phyloP scores from a whole-genome alignment of 2,888 invertebrate genomes.

The Drosophila cognata region DNA sequence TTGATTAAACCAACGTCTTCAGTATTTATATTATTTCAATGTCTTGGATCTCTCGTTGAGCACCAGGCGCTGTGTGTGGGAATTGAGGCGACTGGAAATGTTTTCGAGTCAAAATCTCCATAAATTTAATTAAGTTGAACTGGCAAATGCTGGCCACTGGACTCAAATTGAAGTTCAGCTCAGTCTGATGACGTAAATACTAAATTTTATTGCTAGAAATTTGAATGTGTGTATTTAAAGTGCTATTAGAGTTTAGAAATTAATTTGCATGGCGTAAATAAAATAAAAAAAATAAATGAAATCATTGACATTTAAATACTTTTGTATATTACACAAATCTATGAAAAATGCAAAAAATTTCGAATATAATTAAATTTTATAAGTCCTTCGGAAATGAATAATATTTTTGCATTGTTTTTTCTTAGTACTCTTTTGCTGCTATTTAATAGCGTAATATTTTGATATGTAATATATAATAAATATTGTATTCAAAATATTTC shows the following conservation, averaged over 20 bases:
- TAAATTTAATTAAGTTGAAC: slow-evolving; percentile 67
- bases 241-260: not conserved
- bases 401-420: not conserved
- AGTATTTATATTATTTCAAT: slow-evolving; percentile 40
- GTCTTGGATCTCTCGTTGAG: slow-evolving; percentile 10
- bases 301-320: not conserved
- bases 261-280: not conserved
- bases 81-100: slow-evolving; percentile 40
- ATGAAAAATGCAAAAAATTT: not conserved
- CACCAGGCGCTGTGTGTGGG: slow-evolving; percentile 68
- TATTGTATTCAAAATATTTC: not conserved
- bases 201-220: slow-evolving; percentile 5
- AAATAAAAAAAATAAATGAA: not conserved
- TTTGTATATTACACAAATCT: not conserved
- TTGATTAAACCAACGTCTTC: slow-evolving; percentile 72
- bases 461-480: not conserved
- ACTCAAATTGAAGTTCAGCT: slow-evolving; percentile 13
- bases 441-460: not conserved
- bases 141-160: slow-evolving; percentile 34
- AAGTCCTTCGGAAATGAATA: too few species aligned
- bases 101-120: slow-evolving; percentile 53
- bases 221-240: too few species aligned
- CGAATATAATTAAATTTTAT: not conserved
- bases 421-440: not conserved
- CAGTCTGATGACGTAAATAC: slow-evolving; percentile 15